These are phyloP conservation scores for Podocnemis expansa DNA, from an alignment of 2,113 vertebrate genomes.

Conservation along the genomic window DNA sequence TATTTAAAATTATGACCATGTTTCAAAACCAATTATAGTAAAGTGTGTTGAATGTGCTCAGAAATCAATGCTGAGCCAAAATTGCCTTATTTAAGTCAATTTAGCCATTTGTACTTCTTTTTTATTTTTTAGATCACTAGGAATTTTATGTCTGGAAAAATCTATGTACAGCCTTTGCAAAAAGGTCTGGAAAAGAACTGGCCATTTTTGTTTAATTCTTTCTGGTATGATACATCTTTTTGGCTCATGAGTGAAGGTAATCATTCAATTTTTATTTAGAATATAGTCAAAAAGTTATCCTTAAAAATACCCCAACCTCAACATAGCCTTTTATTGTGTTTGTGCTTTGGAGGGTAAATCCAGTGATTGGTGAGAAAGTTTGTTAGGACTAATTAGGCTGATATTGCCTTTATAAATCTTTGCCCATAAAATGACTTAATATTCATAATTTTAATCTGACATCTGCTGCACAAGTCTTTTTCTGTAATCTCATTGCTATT, in stretches of 20 bases:
- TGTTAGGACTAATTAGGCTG: neutral
- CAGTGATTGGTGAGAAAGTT: slow-evolving; percentile 30
- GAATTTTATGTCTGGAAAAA: slow-evolving; percentile 41
- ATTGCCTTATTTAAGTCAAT: slow-evolving; percentile 33
- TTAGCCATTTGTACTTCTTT: slow-evolving; percentile 28
- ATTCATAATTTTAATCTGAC: neutral
- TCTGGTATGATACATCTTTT: slow-evolving; percentile 26
- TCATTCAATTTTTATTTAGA: slow-evolving; percentile 46
- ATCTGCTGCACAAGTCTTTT: neutral
- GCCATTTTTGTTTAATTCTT: slow-evolving; percentile 52
- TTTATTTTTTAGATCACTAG: slow-evolving; percentile 21
- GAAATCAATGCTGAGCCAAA: slow-evolving; percentile 34
- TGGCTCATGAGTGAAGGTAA: slow-evolving; percentile 48
- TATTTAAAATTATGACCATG: slow-evolving; percentile 37
- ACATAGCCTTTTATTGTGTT: slow-evolving; percentile 20
- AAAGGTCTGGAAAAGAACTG: slow-evolving; percentile 30
- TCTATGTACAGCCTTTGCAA: slow-evolving; percentile 9
- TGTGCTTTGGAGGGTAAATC: slow-evolving; percentile 35
- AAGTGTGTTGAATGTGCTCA: slow-evolving; percentile 32
- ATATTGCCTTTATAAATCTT: slow-evolving; percentile 3
- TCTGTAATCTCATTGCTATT: neutral
- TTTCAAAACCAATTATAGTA: slow-evolving; percentile 51
- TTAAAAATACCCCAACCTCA: slow-evolving; percentile 7
- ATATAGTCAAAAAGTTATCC: slow-evolving; percentile 42
- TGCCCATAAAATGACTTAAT: neutral